Conservation (phyloP, 2,113 vertebrate genomes). For the Phaetusa simplex region DNA sequence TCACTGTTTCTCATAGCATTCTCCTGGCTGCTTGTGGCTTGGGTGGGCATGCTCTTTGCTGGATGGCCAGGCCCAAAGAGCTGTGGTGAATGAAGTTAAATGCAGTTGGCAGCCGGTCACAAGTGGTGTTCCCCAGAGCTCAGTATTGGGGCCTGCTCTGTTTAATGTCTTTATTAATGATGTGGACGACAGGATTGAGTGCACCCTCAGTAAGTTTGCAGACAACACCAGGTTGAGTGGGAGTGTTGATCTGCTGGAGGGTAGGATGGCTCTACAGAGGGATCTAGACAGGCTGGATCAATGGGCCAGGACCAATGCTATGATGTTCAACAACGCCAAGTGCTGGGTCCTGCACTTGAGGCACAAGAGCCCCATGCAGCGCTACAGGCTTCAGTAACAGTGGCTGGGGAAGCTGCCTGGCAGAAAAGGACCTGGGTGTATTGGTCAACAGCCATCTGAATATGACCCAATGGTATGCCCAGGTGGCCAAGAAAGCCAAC, state of each 20-base stretch:
- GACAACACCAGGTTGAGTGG: accelerated
- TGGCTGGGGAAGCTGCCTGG: not conserved
- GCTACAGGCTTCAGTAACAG: not conserved
- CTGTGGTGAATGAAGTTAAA: not conserved
- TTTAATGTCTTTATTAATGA: not conserved
- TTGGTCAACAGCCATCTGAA: accelerated
- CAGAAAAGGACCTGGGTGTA: accelerated
- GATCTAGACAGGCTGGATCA: not conserved
- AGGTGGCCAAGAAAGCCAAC: not conserved
- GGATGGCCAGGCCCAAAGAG: accelerated
- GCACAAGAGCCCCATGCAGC: not conserved
- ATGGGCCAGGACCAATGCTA: accelerated
- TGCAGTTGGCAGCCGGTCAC: accelerated
- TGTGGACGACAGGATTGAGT: not conserved
- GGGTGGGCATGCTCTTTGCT: accelerated
- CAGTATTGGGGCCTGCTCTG: not conserved
- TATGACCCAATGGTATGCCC: not conserved
- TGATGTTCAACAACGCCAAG: not conserved
- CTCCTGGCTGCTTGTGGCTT: not conserved
- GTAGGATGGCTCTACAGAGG: not conserved
- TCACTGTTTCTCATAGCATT: accelerated
- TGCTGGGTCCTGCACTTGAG: not conserved
- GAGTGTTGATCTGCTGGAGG: not conserved
- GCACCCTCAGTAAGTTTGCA: not conserved
- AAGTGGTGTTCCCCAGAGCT: not conserved